phyloP scores from a whole-genome alignment of 2,113 vertebrate species.

The Lagopus leucura region DNA sequence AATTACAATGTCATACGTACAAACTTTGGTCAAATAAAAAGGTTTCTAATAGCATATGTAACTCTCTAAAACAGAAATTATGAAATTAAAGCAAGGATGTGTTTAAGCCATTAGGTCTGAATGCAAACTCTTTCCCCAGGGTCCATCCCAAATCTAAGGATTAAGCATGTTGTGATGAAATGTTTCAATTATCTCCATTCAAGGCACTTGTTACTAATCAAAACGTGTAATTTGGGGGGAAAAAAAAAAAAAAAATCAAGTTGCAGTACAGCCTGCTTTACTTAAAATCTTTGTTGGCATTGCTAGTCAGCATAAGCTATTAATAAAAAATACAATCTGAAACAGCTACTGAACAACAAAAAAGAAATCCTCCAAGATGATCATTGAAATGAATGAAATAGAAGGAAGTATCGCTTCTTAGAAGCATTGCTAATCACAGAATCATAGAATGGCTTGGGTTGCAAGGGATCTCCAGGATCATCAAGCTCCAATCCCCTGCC shows the following conservation, averaged over 20 bases:
- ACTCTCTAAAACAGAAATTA: neutral
- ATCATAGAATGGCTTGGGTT: too few species aligned
- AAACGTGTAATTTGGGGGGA: neutral
- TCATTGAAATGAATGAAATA: neutral
- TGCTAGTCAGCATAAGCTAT: neutral
- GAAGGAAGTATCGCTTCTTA: neutral
- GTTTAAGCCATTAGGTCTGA: neutral
- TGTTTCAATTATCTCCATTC: conserved; percentile 13
- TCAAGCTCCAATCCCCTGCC: too few species aligned
- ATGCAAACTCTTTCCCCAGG: neutral
- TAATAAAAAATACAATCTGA: neutral
- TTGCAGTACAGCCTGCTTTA: neutral
- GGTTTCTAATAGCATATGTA: neutral
- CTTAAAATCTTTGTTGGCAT: neutral
- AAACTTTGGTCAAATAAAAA: neutral
- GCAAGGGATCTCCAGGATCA: too few species aligned
- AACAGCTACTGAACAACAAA: rapidly evolving
- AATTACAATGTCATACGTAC: neutral
- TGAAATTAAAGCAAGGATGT: neutral
- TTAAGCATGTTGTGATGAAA: neutral
- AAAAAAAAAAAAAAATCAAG: neutral
- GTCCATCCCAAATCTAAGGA: conserved; percentile 7
- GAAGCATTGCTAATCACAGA: neutral
- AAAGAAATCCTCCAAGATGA: neutral
- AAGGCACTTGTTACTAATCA: neutral